Conservation (phyloP, 2,888 invertebrate genomes). For the Cantharis lateralis region DNA sequence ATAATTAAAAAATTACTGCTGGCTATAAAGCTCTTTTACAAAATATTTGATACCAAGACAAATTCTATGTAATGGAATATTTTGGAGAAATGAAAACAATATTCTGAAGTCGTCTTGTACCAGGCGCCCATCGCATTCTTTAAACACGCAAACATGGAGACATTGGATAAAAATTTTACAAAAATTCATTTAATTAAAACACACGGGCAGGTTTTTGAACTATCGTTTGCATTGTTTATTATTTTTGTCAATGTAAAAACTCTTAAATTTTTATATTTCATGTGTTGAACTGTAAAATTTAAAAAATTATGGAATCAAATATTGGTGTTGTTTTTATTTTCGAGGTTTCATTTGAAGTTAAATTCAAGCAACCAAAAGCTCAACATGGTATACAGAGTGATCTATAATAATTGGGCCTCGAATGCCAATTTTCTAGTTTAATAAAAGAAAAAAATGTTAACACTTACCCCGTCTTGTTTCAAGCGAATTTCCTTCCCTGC, state of each 20-base stretch:
- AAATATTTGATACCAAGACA: background rate
- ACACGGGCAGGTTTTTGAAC: background rate
- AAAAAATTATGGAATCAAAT: no score
- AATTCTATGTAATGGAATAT: conserved; percentile 12
- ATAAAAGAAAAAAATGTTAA: background rate
- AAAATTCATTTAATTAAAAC: background rate
- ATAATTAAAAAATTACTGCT: background rate
- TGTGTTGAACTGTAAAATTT: no score
- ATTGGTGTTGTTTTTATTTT: no score
- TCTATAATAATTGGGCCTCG: no score
- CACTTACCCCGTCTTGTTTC: conserved; percentile 83
- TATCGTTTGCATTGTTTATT: background rate
- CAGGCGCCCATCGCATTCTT: conserved; percentile 32
- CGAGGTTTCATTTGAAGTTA: no score
- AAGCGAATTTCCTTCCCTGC: conserved; percentile 90
- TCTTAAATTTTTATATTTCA: no score
- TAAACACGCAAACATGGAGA: conserved; percentile 36
- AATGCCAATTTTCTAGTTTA: no score
- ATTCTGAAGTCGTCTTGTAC: conserved; percentile 30
- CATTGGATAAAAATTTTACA: background rate
- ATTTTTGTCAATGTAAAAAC: background rate
- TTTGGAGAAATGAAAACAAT: conserved; percentile 13
- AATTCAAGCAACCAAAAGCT: no score
- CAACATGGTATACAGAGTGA: no score
- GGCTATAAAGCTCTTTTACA: background rate